A percentile compares a stretch with the other conserved stretches of the same genome.
phyloP scores from a whole-genome alignment of 2,113 vertebrate species.

The Rhinoptilus africanus region DNA sequence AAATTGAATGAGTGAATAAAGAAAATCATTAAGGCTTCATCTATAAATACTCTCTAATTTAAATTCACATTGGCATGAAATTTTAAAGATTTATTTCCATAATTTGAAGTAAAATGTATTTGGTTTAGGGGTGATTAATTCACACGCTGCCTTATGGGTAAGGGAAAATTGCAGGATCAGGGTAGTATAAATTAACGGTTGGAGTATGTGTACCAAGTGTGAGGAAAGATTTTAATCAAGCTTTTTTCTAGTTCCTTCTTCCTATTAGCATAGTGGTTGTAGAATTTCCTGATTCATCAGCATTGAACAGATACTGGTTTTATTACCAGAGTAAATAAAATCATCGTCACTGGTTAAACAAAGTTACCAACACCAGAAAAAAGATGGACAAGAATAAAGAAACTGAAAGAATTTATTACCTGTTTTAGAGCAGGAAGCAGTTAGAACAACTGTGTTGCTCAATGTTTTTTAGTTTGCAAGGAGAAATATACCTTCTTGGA shows the following conservation, averaged over 20 bases:
- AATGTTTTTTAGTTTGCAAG: not conserved
- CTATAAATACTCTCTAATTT: constrained; percentile 26
- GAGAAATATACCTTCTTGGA: not conserved
- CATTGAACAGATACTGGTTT: not conserved
- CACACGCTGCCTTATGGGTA: constrained; percentile 6
- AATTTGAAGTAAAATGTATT: constrained; percentile 33
- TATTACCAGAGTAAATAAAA: not conserved
- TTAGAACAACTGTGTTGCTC: not conserved
- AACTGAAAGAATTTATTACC: not conserved
- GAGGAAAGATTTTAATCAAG: not conserved
- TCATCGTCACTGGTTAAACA: not conserved
- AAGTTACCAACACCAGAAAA: not conserved
- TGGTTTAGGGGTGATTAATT: constrained; percentile 43
- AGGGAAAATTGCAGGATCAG: constrained; percentile 8
- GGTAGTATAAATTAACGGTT: not conserved
- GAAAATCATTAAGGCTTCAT: constrained; percentile 5
- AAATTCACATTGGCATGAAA: constrained; percentile 15
- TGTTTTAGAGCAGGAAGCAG: not conserved
- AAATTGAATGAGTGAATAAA: constrained; percentile 18
- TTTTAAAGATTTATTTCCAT: constrained; percentile 53
- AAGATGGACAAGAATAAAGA: not conserved
- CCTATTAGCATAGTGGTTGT: not conserved
- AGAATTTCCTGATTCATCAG: not conserved
- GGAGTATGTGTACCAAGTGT: not conserved
- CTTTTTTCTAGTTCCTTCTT: not conserved